phyloP scores from a whole-genome alignment of 2,888 invertebrate genomes.

The Conistra vaccinii region DNA sequence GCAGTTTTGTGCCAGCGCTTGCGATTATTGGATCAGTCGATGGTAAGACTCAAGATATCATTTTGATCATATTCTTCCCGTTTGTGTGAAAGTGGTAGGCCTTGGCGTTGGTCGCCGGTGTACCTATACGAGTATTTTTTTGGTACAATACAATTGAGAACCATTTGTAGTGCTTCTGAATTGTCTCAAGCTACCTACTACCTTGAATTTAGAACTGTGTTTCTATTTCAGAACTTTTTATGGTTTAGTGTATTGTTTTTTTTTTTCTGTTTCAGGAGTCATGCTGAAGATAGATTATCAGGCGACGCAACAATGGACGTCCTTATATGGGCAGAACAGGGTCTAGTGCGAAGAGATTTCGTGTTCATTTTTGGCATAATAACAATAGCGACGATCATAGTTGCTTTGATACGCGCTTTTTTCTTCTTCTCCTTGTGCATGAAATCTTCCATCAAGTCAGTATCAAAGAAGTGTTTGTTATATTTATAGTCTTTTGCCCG shows the following conservation, averaged over 20 bases:
- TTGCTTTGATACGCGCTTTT: conserved; percentile 92
- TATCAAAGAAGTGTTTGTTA: conserved; percentile 28
- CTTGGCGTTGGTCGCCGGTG: background rate
- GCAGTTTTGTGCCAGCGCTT: conserved; percentile 89
- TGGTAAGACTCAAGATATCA: conserved; percentile 72
- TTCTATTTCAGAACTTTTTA: background rate
- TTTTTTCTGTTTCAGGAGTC: conserved; percentile 77
- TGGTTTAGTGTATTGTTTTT: background rate
- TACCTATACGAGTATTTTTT: background rate
- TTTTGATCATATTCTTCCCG: background rate
- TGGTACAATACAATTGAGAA: background rate
- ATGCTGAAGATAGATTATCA: conserved; percentile 83
- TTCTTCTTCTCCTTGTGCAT: conserved; percentile 92
- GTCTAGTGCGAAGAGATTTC: conserved; percentile 78
- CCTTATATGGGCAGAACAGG: conserved; percentile 81
- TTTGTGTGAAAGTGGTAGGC: background rate
- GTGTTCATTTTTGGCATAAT: conserved; percentile 90
- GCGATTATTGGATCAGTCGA: conserved; percentile 87
- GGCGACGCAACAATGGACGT: conserved; percentile 84
- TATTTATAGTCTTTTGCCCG: background rate
- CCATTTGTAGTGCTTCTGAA: background rate
- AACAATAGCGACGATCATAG: conserved; percentile 89
- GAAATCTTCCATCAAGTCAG: conserved; percentile 91
- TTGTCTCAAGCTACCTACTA: background rate
- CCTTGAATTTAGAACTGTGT: background rate